phyloP scores from a whole-genome alignment of 2,113 vertebrate genomes.

The Apistogramma diplotaenia region DNA sequence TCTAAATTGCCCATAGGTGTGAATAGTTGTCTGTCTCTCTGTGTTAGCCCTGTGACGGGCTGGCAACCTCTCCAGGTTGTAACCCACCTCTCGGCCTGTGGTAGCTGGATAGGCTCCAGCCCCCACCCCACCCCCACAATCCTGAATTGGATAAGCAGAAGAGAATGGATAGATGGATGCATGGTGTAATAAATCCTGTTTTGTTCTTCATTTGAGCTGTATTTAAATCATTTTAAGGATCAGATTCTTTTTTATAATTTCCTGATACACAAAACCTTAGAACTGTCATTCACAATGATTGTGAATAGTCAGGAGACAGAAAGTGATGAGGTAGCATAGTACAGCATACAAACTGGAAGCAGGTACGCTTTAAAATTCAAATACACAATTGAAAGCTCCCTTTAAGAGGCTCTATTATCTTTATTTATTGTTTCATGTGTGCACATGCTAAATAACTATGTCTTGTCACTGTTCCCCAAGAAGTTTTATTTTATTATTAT shows the following conservation, averaged over 20 bases:
- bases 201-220: background rate
- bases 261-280: background rate
- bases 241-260: background rate
- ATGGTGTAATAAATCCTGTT: background rate
- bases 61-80: too few relatives aligned
- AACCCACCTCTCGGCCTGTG: too few relatives aligned
- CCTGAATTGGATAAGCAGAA: too few relatives aligned
- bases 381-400: background rate
- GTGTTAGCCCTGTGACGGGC: too few relatives aligned
- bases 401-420: background rate
- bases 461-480: background rate
- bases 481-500: background rate
- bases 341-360: background rate
- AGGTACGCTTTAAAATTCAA: background rate
- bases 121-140: too few relatives aligned
- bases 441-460: background rate
- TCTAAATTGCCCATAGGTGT: too few relatives aligned
- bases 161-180: too few relatives aligned
- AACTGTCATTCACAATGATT: background rate
- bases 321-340: background rate
- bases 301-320: background rate
- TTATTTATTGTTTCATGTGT: background rate
- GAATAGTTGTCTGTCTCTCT: too few relatives aligned
- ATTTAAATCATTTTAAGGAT: background rate
- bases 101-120: too few relatives aligned